A percentile compares a stretch with the other conserved stretches of the same genome.
These are phyloP conservation scores for Tetraneura akinire DNA, from an alignment of 1,140 invertebrate genomes.

Conservation along the genomic window DNA sequence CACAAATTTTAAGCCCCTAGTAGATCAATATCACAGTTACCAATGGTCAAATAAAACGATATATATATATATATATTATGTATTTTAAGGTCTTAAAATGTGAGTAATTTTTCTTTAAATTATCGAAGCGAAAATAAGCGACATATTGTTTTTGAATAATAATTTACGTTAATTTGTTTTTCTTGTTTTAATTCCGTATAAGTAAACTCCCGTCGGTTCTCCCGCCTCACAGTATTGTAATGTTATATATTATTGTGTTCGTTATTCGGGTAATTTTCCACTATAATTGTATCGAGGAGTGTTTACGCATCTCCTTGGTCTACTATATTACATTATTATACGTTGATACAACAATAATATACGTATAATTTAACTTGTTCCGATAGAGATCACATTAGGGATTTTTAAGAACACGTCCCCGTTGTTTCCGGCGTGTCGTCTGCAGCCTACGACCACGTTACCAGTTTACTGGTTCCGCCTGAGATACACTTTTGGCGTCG, in stretches of 20 bases:
- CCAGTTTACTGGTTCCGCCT: background rate
- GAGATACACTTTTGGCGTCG: background rate
- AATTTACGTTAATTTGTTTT: conserved; percentile 43
- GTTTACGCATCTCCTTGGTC: background rate
- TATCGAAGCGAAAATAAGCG: background rate
- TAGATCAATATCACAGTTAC: no score
- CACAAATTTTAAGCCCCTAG: no score
- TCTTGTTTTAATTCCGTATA: background rate
- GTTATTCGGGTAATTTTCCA: background rate
- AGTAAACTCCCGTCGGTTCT: background rate
- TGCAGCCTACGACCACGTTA: background rate
- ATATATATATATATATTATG: no score
- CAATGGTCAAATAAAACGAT: no score
- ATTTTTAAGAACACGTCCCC: background rate
- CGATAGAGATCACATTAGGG: conserved; percentile 44
- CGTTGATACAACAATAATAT: no score
- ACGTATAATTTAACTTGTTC: conserved; percentile 1
- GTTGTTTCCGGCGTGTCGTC: conserved; percentile 31
- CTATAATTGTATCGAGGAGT: background rate
- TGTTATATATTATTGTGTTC: background rate
- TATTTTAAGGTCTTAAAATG: no score
- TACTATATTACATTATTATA: background rate
- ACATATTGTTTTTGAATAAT: background rate
- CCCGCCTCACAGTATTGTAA: background rate
- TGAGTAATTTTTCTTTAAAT: conserved; percentile 3